Evolutionary conservation across 92 coral and sea anemone species (phyloP), one percentile per base, ranked within the genome.

Genomic region (Hydrozoanthus gracilis): DNA sequence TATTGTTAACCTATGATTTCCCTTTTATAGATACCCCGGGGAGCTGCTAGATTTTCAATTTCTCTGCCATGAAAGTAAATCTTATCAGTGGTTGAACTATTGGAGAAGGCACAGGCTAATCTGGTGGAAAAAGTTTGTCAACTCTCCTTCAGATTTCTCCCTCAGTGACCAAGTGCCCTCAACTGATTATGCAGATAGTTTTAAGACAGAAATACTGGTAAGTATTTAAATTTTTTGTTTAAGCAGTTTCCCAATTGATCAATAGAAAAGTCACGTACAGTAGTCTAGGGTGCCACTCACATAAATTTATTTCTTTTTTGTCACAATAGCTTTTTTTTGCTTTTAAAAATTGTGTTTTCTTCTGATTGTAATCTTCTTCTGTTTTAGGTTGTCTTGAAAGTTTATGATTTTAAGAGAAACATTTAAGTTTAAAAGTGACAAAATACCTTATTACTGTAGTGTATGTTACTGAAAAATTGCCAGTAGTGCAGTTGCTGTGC

Each of bases 81-180:
- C 91, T 1, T 89, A 89, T 73, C 92, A 92, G 78, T 97, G 99
- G 99, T 67, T 91, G 67, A 95, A 97, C 86, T 92, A 88, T 87
- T 97, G 99, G 99, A 93, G 86, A 73, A 92, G 98, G 56, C 91
- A 95, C 78, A 83, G 99, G 73, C 93, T 97, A 11, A 88, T 91
- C 0, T 97, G 99, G 99, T 97, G 99, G 99, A 95, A 94, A 80
- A 97, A 92, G 76, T 91, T 92, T 89, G 99, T 97, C 44, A 94
- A 92, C 80, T 84, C 90, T 54, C 98, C 97, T 11, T 95, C 98
- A 67, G 91, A 90, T 62, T 93, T 90, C 71, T 79, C 92, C 13
- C 82, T 88, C 17, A 17, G 68, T 86, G 99, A 95, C 6, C 76
- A 77, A 44, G 62, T 44, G 20, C 13, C 87, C 48, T 79, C 83